Base-by-base conservation (phyloP, 2,113 vertebrate species). In the Micromys minutus region DNA sequence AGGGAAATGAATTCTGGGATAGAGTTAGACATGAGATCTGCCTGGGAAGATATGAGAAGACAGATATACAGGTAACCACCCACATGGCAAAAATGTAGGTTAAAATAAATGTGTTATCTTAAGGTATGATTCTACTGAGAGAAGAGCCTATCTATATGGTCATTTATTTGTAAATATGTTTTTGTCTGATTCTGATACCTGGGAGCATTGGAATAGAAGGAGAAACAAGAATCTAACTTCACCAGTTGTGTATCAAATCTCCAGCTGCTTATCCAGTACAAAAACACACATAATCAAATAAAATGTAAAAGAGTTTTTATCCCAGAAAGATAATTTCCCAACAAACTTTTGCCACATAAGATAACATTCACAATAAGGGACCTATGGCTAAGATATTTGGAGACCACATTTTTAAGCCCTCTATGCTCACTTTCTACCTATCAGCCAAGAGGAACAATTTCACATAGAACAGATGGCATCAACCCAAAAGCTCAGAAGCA, bases 401-500 rank as follows among this genome's bases (percentile, higher is more conserved):
- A 72, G 39, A 72, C 10, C 45, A 17, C 10, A 55, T 10, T n/a
- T 13, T 83, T 79, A 16, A 81, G 5, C 29, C 50, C 45, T 57
- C 47, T 47, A 19, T 11, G 87, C 69, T 92, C 17, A 75, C 8
- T 39, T 22, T 42, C 52, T 72, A 47, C 42, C 84, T 93, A 42
- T 50, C 69, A 59, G 24, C 63, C n/a, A 74, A 63, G 1, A 57
- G 50, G 50, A 16, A 50, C 61, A 79, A 94, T 89, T 19, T 72
- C 89, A 94, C 57, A 81, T 7, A 81, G 12, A 26, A 52, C 36
- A 95, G 36, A 42, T 65, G 47, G 39, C 36, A 83, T 42, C 29
- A 92, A 92, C 90, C 47, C 52, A 34, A 34, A 95, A 91, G n/a
- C 55, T 31, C 89, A 79, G 22, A 55, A 8, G 84, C 24, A 67